These are phyloP conservation scores for Palythoa heliodiscus DNA, from an alignment of 92 coral and sea anemone genomes.

Conservation along the genomic window DNA sequence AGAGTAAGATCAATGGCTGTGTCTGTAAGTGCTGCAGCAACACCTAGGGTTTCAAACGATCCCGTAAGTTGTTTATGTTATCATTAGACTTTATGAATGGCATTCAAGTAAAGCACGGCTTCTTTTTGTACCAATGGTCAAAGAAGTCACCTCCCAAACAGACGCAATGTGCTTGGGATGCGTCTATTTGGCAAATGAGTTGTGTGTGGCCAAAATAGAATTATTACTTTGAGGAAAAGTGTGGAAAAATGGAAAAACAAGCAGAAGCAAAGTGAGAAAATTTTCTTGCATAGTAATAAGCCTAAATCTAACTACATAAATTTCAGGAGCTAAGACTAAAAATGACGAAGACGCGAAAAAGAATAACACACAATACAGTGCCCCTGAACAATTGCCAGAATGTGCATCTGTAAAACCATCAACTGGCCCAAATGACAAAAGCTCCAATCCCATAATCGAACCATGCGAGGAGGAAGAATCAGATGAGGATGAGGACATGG, in stretches of 20 bases:
- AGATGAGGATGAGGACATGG: no score
- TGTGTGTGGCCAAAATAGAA: constrained; percentile 16
- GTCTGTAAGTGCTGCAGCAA: background rate
- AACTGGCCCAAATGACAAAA: background rate
- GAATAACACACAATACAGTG: background rate
- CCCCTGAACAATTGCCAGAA: background rate
- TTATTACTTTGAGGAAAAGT: constrained; percentile 1
- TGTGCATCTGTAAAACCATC: background rate
- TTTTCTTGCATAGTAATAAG: background rate
- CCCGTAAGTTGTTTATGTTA: constrained; percentile 25
- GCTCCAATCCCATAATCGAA: background rate
- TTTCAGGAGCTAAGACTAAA: background rate
- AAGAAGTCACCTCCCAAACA: constrained; percentile 25
- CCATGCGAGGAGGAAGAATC: background rate
- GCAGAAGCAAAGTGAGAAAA: constrained; percentile 9
- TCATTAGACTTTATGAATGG: constrained; percentile 9
- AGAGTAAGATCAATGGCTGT: background rate
- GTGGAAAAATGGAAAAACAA: constrained; percentile 5
- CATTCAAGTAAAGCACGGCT: background rate
- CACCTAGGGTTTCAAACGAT: constrained; percentile 23
- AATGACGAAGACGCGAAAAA: background rate
- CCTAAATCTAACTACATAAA: background rate
- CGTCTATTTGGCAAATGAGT: constrained; percentile 13
- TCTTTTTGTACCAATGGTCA: constrained; percentile 3
- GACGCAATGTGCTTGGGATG: constrained; percentile 11